These are phyloP conservation scores for Echinarachnius parma DNA, from an alignment of 53 echinoderm and acorn worm species.

Conservation along the genomic window DNA sequence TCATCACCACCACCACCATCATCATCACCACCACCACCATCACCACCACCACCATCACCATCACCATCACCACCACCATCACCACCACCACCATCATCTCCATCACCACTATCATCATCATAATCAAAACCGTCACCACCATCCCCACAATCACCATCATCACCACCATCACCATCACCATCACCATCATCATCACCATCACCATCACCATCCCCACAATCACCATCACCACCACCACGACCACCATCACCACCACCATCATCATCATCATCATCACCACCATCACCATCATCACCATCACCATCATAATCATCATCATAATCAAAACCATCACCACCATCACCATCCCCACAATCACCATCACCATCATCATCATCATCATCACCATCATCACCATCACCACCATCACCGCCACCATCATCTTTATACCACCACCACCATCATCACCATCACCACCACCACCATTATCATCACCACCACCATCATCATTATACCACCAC, in stretches of 20 bases:
- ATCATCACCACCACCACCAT: not conserved
- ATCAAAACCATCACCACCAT: not conserved
- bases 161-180: not conserved
- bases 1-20: conserved; percentile 6
- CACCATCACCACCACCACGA: not conserved
- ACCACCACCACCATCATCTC: not conserved
- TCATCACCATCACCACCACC: conserved; percentile 12
- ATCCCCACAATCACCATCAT: not conserved
- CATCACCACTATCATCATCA: not conserved
- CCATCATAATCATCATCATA: not conserved
- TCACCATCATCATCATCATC: not conserved
- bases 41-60: not conserved
- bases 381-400: not conserved
- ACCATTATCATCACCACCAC: conserved; percentile 4
- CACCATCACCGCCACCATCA: not conserved
- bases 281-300: not conserved
- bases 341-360: not conserved
- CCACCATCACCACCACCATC: conserved; percentile 4
- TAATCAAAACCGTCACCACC: not conserved
- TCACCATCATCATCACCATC: conserved; percentile 16
- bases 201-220: not conserved
- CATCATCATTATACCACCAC: not conserved
- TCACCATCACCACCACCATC: conserved; percentile 12
- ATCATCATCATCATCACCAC: conserved; percentile 25
- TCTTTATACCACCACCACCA: not conserved